A percentile compares a stretch with the other conserved stretches of the same genome.
phyloP scores from a whole-genome alignment of 2,888 invertebrate genomes.

The Cataglyphis altisquamis region DNA sequence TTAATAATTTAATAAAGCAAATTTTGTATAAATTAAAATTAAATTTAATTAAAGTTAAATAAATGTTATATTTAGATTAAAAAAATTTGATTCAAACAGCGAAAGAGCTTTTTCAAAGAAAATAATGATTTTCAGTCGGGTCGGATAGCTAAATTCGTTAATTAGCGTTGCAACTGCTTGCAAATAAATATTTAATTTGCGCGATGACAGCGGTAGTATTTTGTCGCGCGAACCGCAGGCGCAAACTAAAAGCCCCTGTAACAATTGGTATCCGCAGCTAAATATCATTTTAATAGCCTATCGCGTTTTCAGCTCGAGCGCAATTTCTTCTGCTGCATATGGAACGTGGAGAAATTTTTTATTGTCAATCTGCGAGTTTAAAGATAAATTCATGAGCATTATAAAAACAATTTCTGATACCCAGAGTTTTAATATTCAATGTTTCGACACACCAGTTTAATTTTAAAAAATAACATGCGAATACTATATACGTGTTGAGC shows the following conservation, averaged over 20 bases:
- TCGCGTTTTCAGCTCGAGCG: conserved; percentile 1
- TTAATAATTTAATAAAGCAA: background rate
- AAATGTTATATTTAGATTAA: background rate
- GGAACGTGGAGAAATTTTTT: conserved; percentile 2
- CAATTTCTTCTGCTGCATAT: background rate
- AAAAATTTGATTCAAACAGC: background rate
- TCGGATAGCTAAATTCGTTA: background rate
- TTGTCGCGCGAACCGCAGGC: background rate
- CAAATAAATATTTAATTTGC: conserved; percentile 41
- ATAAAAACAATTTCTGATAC: background rate
- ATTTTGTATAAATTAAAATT: background rate
- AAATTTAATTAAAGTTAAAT: background rate
- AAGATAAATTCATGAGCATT: background rate
- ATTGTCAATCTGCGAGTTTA: background rate
- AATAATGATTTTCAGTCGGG: background rate
- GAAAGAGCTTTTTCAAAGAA: background rate
- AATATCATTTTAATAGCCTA: conserved; percentile 44
- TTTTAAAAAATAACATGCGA: background rate
- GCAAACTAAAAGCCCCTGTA: conserved; percentile 22
- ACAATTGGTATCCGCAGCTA: conserved; percentile 15
- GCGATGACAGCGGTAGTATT: conserved; percentile 9
- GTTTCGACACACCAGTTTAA: background rate
- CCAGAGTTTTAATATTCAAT: background rate
- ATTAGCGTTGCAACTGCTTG: background rate
- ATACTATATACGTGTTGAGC: background rate